Evolutionary conservation across 2,797 vertebrate species (phyloP).

Genomic region (Rhynchonycteris naso): DNA sequence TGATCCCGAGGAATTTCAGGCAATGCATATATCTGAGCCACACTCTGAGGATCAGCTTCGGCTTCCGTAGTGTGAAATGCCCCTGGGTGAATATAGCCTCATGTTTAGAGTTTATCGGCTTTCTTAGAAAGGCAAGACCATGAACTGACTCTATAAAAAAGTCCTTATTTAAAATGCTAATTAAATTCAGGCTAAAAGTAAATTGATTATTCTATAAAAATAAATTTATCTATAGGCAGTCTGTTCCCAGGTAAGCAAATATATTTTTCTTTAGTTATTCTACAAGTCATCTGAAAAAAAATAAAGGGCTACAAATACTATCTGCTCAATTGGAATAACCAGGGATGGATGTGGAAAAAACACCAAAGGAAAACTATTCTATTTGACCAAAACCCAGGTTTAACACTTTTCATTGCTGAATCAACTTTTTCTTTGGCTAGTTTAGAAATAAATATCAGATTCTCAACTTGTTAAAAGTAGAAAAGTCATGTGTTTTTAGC

Average conservation of each 20-base stretch:
- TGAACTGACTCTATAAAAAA: conserved; percentile 40
- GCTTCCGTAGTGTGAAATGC: conserved; percentile 68
- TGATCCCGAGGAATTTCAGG: conserved; percentile 94
- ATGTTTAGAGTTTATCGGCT: conserved; percentile 56
- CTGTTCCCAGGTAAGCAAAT: neutral
- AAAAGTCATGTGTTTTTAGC: neutral
- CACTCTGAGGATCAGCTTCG: conserved; percentile 77
- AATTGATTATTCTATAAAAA: conserved; percentile 40
- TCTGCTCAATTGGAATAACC: neutral
- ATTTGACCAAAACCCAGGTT: neutral
- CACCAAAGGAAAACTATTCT: neutral
- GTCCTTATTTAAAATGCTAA: conserved; percentile 7
- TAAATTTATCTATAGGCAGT: neutral
- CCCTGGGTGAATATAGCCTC: conserved; percentile 77
- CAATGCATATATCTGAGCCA: conserved; percentile 87
- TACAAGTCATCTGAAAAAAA: neutral
- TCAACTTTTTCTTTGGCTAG: neutral
- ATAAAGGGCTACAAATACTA: neutral
- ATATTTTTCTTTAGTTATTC: neutral
- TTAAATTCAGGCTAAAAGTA: conserved; percentile 30
- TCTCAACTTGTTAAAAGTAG: conserved; percentile 16
- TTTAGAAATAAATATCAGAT: conserved; percentile 32
- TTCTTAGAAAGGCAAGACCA: conserved; percentile 31
- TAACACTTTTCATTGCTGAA: conserved; percentile 1
- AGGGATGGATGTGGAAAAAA: neutral